These are phyloP conservation scores for Carassius auratus DNA, from an alignment of 2,113 vertebrate genomes.

Conservation along the genomic window DNA sequence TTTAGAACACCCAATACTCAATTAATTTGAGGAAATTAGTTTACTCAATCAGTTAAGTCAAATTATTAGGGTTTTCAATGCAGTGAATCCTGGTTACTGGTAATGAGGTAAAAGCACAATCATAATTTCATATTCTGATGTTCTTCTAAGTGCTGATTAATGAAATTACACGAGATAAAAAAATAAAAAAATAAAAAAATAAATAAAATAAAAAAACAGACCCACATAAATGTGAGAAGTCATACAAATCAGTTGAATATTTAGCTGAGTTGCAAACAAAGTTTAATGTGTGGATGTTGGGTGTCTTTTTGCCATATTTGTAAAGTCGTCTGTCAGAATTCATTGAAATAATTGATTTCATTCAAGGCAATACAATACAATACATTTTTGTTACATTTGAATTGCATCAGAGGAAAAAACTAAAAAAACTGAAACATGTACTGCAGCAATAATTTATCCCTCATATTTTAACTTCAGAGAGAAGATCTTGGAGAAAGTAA, in stretches of 20 bases:
- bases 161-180: background rate
- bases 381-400: no score
- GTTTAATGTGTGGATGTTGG: background rate
- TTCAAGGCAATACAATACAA: background rate
- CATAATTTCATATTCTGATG: background rate
- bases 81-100: background rate
- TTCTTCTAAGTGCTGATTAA: background rate
- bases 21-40: no score
- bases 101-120: background rate
- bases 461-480: background rate
- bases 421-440: background rate
- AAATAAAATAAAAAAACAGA: background rate
- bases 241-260: background rate
- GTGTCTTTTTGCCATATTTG: background rate
- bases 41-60: no score
- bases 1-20: no score
- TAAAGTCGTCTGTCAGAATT: background rate
- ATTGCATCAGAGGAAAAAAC: background rate
- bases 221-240: background rate
- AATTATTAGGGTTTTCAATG: no score
- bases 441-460: background rate
- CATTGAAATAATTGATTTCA: slow-evolving; percentile 10
- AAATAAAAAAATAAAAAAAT: background rate
- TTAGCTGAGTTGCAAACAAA: background rate
- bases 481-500: background rate